A percentile compares a stretch with the other conserved stretches of the same genome.
phyloP scores from a whole-genome alignment of 2,888 invertebrate species.

The Neoitamus cyanurus region DNA sequence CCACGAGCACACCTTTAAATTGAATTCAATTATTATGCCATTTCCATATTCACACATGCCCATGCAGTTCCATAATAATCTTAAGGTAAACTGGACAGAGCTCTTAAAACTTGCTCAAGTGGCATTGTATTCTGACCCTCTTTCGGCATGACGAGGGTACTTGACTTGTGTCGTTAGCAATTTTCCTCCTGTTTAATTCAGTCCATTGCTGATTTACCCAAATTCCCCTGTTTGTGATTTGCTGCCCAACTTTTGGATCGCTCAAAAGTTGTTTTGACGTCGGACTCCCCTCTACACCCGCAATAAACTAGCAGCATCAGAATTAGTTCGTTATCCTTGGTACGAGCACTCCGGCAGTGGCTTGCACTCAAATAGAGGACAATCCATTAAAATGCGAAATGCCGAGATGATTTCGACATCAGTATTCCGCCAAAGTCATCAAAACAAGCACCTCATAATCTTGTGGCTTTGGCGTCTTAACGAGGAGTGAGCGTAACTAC shows the following conservation, averaged over 20 bases:
- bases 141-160: constrained; percentile 34
- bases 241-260: not conserved
- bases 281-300: not conserved
- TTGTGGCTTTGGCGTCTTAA: constrained; percentile 30
- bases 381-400: constrained; percentile 13
- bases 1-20: not conserved
- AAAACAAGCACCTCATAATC: constrained; percentile 27
- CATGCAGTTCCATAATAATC: not conserved
- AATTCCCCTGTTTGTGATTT: not conserved
- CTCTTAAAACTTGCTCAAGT: constrained; percentile 15
- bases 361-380: not conserved
- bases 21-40: not conserved
- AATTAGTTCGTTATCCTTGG: constrained; percentile 4
- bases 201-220: constrained; percentile 17
- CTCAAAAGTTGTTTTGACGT: constrained; percentile 7
- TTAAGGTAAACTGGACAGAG: not conserved
- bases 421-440: constrained; percentile 19
- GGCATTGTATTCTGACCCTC: constrained; percentile 10
- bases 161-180: constrained; percentile 32
- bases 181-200: not conserved
- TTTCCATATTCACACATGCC: not conserved
- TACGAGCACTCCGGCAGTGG: not conserved
- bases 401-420: constrained; percentile 17
- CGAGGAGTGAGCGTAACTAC: constrained; percentile 5
- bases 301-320: not conserved